Percentiles rank a stretch among this genome's conserved stretches.
Conservation (phyloP, 2,888 invertebrate species). For the Tetragonula carbonaria region DNA sequence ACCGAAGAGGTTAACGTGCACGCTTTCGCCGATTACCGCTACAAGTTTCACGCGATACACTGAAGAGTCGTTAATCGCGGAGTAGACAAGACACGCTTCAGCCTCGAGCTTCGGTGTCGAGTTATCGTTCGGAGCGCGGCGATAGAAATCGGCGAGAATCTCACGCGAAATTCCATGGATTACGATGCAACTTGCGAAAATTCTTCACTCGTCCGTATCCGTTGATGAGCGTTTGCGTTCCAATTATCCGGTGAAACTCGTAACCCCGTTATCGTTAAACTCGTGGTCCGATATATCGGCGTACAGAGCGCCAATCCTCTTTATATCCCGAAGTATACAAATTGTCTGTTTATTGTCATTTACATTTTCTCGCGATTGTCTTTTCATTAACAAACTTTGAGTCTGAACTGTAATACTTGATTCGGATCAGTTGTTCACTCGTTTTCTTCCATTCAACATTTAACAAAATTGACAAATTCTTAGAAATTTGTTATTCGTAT, state of each 20-base stretch:
- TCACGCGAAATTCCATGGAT: background rate
- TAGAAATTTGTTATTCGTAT: too few relatives aligned
- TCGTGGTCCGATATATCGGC: too few relatives aligned
- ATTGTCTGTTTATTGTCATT: too few relatives aligned
- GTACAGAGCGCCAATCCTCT: too few relatives aligned
- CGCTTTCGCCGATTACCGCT: background rate
- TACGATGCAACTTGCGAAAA: background rate
- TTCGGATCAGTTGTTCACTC: too few relatives aligned
- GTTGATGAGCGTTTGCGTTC: background rate
- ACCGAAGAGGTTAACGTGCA: background rate
- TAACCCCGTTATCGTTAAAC: too few relatives aligned
- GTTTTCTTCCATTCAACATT: too few relatives aligned
- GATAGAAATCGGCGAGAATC: background rate
- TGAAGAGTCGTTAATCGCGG: conserved; percentile 14
- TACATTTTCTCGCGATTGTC: too few relatives aligned
- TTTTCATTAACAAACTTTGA: too few relatives aligned
- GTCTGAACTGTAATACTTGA: too few relatives aligned
- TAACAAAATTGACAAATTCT: too few relatives aligned
- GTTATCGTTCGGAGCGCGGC: background rate
- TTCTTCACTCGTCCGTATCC: background rate
- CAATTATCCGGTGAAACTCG: background rate
- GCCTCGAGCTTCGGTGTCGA: conserved; percentile 4
- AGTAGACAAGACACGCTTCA: background rate
- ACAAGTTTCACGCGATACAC: background rate
- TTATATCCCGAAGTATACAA: too few relatives aligned